Percentiles rank a stretch among this genome's conserved stretches.
Conservation (phyloP, 2,113 vertebrate species). For the Ciconia boyciana region DNA sequence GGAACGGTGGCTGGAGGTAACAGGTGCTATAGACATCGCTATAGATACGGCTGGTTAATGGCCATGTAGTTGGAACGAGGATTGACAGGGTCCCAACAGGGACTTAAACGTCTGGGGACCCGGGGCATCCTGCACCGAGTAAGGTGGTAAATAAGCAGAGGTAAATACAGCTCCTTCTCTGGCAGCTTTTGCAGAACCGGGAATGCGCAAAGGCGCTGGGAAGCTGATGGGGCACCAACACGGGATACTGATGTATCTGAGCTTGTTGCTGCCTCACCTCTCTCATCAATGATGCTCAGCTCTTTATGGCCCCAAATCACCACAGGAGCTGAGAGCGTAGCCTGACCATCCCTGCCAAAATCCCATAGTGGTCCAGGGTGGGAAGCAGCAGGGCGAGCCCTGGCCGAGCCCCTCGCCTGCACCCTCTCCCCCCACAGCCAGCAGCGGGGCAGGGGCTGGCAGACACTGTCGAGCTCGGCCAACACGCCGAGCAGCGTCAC, state of each 20-base stretch:
- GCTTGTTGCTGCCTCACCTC: neutral
- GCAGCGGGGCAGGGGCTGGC: neutral
- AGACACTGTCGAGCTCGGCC: fast-evolving
- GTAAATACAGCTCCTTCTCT: neutral
- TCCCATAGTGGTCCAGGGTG: neutral
- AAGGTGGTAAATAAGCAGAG: neutral
- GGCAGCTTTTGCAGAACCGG: neutral
- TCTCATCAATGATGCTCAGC: neutral
- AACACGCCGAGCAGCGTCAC: fast-evolving
- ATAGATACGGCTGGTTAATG: neutral
- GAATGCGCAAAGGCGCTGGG: neutral
- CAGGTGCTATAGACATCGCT: neutral
- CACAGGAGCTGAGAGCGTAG: neutral
- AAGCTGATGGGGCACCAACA: neutral
- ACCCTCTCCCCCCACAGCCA: neutral
- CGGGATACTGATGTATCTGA: fast-evolving
- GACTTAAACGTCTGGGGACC: neutral
- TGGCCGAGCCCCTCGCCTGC: neutral
- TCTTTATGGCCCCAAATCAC: neutral
- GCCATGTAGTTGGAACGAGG: neutral
- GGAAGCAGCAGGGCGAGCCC: neutral
- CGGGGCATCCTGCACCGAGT: neutral
- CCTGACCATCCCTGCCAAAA: neutral
- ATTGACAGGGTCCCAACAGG: neutral
- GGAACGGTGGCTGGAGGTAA: neutral